Base-by-base conservation (phyloP, 2,797 vertebrate genomes). In the Pyrocephalus nanus region DNA sequence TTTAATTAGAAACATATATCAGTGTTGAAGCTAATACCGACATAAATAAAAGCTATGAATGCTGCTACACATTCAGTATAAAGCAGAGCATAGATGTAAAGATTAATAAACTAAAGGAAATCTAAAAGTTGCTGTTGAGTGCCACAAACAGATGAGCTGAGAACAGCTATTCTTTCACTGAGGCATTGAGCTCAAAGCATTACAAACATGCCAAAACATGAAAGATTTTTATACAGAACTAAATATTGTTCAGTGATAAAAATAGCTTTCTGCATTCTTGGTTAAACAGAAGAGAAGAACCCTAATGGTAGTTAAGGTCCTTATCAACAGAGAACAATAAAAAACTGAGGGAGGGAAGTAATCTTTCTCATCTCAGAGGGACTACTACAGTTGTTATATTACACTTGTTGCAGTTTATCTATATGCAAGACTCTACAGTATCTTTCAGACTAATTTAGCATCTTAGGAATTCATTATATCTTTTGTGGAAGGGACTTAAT, bases 251-350 rank as follows among this genome's bases (percentile, higher is more conserved):
- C 71, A 81, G 57, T 70, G 91, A 96, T 92, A 96, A 96, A 97
- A 96, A 92, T 81, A 95, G 55, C 89, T 96, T 84, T 93, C 69
- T 88, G 95, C 81, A 84, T 94, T 86, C 80, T 95, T 94, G 82
- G 73, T 91, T 95, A 92, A 95, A 94, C 64, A 86, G 91, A 93
- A 92, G 66, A 72, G 85, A 93, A 90, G 77, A 54, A 80, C 65
- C 66, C 86, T 93, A 86, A 84, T 86, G 91, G 87, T 77, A 90
- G 92, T 93, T 94, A 95, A 96, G 71, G 82, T 71, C 72, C 86
- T 97, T 97, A 96, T 96, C 95, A 92, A 69, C 43, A 92, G 77
- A 85, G 86, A 96, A 96, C 90, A 97, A 97, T 94, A 91, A 96
- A 96, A 96, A 86, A 61, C 66, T 91, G 92, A 97, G 96, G 78